Percentiles rank a stretch among this genome's conserved stretches.
Evolutionary conservation across 2,113 vertebrate species (phyloP).

Genomic region (Mormyrus iriodes): DNA sequence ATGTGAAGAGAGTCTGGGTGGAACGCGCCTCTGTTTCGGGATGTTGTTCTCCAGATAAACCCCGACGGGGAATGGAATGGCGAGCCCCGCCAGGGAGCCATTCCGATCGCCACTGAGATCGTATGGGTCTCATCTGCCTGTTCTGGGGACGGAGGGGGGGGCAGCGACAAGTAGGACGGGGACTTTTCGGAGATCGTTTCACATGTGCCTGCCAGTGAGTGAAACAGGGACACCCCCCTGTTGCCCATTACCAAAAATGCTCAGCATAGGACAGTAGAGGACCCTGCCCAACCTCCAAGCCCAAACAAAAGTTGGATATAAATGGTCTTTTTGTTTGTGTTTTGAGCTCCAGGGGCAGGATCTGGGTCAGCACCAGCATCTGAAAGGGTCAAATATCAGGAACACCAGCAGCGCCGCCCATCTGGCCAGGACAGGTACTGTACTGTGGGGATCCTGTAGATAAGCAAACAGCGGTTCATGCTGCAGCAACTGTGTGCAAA

Average conservation of each 20-base stretch:
- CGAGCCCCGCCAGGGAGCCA: conserved; percentile 14
- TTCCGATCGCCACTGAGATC: conserved; percentile 1
- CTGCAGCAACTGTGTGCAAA: conserved; percentile 18
- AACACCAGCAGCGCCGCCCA: background rate
- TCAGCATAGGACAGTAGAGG: background rate
- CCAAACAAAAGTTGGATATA: background rate
- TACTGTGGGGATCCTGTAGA: background rate
- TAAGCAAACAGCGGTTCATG: conserved; percentile 23
- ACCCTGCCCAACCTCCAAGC: background rate
- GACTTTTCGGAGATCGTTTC: background rate
- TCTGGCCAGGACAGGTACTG: background rate
- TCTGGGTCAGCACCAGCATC: background rate
- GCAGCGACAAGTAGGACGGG: background rate
- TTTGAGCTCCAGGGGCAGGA: background rate
- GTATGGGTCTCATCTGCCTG: background rate
- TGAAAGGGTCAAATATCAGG: background rate
- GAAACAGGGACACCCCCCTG: background rate
- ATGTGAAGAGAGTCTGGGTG: conserved; percentile 35
- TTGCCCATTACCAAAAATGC: background rate
- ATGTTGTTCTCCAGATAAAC: conserved; percentile 33
- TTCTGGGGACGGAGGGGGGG: background rate
- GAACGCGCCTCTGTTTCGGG: conserved; percentile 14
- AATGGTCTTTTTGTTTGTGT: background rate
- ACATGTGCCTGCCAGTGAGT: background rate
- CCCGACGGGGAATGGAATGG: conserved; percentile 26